Percentiles rank a stretch among this genome's conserved stretches.
phyloP scores from a whole-genome alignment of 2,888 invertebrate species.

The Liposcelis brunnea region DNA sequence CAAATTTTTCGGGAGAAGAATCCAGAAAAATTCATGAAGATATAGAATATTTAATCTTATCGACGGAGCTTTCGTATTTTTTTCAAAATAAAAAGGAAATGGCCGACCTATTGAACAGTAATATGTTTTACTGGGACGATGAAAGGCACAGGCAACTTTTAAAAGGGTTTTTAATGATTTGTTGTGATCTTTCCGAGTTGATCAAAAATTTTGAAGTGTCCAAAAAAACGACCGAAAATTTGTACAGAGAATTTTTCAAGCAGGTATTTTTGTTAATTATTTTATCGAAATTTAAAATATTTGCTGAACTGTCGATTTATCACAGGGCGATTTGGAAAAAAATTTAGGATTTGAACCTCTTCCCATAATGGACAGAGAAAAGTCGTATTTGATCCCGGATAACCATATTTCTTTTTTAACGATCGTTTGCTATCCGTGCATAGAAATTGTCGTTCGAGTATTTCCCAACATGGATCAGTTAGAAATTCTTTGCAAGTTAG shows the following conservation, averaged over 20 bases:
- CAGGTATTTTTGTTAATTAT: conserved; percentile 26
- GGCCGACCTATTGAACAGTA: conserved; percentile 31
- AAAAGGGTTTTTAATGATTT: conserved; percentile 40
- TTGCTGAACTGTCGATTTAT: not conserved
- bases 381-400: conserved; percentile 36
- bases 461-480: conserved; percentile 36
- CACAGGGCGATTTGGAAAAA: conserved; percentile 41
- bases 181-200: conserved; percentile 39
- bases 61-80: conserved; percentile 40
- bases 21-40: conserved; percentile 31
- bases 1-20: conserved; percentile 25
- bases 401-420: conserved; percentile 45
- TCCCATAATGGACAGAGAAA: conserved; percentile 44
- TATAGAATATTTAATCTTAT: conserved; percentile 38
- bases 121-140: conserved; percentile 32
- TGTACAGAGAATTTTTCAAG: conserved; percentile 37
- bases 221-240: conserved; percentile 32
- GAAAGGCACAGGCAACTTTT: conserved; percentile 32
- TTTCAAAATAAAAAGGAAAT: conserved; percentile 36
- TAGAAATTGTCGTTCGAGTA: conserved; percentile 26
- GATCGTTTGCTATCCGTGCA: conserved; percentile 39
- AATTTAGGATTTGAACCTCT: conserved; percentile 38
- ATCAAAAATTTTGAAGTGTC: conserved; percentile 40
- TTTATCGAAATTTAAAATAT: not conserved
- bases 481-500: conserved; percentile 33